Evolutionary conservation across 2,113 vertebrate genomes (phyloP).

Genomic region (Eudorcas thomsonii): DNA sequence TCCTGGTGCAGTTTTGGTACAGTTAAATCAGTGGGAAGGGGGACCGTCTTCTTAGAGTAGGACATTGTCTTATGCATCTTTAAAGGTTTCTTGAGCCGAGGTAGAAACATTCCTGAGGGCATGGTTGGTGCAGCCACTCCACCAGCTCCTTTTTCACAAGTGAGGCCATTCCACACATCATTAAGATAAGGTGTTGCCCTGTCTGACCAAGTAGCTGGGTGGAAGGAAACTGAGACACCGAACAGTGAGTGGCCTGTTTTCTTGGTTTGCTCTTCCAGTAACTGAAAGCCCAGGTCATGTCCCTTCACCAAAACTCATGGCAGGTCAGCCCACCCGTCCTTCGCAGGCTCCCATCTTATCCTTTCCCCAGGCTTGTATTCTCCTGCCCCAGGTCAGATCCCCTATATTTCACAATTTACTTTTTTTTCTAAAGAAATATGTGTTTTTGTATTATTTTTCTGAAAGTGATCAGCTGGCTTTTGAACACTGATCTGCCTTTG

Average conservation of each 20-base stretch:
- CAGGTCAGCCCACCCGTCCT: fast-evolving
- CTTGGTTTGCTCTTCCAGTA: neutral
- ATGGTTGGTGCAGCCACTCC: neutral
- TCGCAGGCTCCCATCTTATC: neutral
- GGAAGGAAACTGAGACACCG: neutral
- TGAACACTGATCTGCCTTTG: fast-evolving
- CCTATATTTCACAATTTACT: neutral
- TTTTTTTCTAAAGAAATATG: neutral
- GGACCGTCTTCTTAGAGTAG: neutral
- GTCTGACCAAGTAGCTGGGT: neutral
- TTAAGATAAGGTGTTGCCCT: neutral
- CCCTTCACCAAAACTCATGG: neutral
- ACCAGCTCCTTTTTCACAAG: neutral
- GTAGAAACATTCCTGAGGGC: neutral
- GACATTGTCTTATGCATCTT: neutral
- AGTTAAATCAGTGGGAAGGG: neutral
- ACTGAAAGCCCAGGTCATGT: neutral
- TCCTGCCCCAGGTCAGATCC: neutral
- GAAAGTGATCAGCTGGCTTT: neutral
- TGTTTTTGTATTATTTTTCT: neutral
- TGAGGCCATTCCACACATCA: neutral
- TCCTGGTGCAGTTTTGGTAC: neutral
- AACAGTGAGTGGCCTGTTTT: neutral
- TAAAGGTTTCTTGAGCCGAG: neutral
- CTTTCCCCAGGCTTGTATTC: neutral